Conservation (phyloP, 2,888 invertebrate genomes). For the Catocala sponsa region DNA sequence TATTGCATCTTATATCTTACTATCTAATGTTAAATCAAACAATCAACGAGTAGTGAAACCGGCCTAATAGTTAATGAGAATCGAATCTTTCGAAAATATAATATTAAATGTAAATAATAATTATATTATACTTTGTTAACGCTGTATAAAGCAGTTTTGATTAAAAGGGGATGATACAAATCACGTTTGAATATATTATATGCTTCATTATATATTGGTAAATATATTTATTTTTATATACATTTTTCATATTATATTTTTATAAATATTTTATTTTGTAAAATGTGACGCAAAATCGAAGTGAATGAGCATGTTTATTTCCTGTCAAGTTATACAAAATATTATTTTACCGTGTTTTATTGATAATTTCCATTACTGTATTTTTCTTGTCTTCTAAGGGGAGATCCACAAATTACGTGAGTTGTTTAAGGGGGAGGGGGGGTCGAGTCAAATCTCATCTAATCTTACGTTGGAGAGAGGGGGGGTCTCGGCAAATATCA, state of each 20-base stretch:
- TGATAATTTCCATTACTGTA: too few species aligned
- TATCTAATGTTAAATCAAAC: constrained; percentile 48
- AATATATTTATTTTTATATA: constrained; percentile 6
- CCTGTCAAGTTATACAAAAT: too few species aligned
- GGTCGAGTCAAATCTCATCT: too few species aligned
- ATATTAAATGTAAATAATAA: constrained; percentile 27
- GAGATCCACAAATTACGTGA: too few species aligned
- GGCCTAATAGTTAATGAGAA: constrained; percentile 82
- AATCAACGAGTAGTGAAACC: constrained; percentile 85
- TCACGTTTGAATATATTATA: not conserved
- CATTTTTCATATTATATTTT: constrained; percentile 3
- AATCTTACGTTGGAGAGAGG: too few species aligned
- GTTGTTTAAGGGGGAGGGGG: too few species aligned
- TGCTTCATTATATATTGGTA: not conserved
- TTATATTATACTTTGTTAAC: constrained; percentile 11
- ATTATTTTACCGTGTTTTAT: too few species aligned
- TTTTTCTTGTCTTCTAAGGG: too few species aligned
- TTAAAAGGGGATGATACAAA: constrained; percentile 1
- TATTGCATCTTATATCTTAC: constrained; percentile 26
- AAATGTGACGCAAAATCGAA: not conserved
- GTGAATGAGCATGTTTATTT: too few species aligned
- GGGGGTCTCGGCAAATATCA: too few species aligned
- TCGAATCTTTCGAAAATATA: constrained; percentile 46
- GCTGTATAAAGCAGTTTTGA: constrained; percentile 2
- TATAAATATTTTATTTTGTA: not conserved